Percentiles rank a stretch among this genome's conserved stretches.
Evolutionary conservation across 2,888 invertebrate species (phyloP).

Genomic region (Balanococcus diminutus): DNA sequence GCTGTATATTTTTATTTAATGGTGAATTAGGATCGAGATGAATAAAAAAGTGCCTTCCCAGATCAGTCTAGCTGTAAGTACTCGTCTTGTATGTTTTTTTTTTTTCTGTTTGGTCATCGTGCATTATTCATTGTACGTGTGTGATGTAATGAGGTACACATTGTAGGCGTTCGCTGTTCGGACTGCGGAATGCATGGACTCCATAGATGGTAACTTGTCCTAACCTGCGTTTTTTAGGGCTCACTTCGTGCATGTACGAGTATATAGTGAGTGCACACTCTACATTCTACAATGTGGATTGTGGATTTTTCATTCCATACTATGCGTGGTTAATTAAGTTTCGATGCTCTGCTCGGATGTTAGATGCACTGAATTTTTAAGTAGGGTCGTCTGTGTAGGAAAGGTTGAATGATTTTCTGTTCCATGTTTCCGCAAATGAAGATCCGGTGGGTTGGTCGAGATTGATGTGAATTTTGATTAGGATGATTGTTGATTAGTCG

Average conservation of each 20-base stretch:
- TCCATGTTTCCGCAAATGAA: not conserved
- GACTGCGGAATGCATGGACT: not conserved
- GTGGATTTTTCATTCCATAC: too few species aligned
- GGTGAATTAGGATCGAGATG: not conserved
- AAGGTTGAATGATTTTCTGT: not conserved
- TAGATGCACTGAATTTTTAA: not conserved
- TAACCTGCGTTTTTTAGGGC: too few species aligned
- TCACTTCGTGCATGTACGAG: not conserved
- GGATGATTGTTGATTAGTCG: too few species aligned
- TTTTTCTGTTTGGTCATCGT: constrained; percentile 23
- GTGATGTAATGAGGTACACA: constrained; percentile 18
- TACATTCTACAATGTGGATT: not conserved
- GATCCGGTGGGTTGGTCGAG: not conserved
- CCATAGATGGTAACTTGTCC: constrained; percentile 1
- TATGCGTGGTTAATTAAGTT: not conserved
- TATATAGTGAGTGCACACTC: not conserved
- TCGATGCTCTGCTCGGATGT: not conserved
- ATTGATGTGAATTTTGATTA: not conserved
- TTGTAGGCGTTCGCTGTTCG: constrained; percentile 5
- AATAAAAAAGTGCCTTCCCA: not conserved
- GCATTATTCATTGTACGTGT: not conserved
- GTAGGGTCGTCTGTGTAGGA: not conserved
- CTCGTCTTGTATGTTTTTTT: not conserved
- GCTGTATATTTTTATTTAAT: not conserved
- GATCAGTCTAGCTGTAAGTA: constrained; percentile 3